Conservation (phyloP, 2,113 vertebrate species). For the Plotosus lineatus region DNA sequence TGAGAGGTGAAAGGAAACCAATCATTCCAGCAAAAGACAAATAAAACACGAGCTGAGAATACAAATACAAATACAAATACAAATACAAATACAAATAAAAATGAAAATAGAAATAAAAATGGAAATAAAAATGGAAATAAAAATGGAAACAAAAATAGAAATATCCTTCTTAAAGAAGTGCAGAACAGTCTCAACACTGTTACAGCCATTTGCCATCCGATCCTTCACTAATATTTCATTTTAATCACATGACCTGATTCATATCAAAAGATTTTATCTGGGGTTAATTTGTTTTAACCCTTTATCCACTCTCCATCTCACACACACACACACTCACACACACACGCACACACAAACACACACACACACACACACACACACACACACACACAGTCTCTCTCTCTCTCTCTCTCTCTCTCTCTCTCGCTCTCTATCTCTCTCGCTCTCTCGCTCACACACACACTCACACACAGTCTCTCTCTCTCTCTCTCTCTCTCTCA, state of each 20-base stretch:
- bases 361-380: neutral
- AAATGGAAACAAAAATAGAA: too few species aligned
- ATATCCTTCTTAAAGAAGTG: neutral
- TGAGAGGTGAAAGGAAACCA: slow-evolving; percentile 81
- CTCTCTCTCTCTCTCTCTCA: too few species aligned
- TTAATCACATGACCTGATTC: neutral
- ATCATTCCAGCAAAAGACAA: slow-evolving; percentile 37
- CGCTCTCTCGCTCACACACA: too few species aligned
- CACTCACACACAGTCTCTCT: too few species aligned
- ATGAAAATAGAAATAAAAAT: too few species aligned
- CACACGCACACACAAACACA: neutral
- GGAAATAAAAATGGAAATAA: too few species aligned
- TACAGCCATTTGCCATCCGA: neutral
- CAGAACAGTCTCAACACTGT: neutral
- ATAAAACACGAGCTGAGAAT: neutral
- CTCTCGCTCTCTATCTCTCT: too few species aligned
- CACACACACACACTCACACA: slow-evolving; percentile 12
- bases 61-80: too few species aligned
- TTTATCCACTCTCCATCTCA: neutral
- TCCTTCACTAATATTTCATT: neutral
- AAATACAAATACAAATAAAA: too few species aligned
- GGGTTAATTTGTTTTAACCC: neutral
- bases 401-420: too few species aligned
- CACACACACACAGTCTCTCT: slow-evolving; percentile 6
- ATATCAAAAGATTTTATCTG: neutral